Evolutionary conservation across 2,888 invertebrate genomes (phyloP), one percentile per base, ranked within the genome.

Genomic region (Argyresthia goedartella): DNA sequence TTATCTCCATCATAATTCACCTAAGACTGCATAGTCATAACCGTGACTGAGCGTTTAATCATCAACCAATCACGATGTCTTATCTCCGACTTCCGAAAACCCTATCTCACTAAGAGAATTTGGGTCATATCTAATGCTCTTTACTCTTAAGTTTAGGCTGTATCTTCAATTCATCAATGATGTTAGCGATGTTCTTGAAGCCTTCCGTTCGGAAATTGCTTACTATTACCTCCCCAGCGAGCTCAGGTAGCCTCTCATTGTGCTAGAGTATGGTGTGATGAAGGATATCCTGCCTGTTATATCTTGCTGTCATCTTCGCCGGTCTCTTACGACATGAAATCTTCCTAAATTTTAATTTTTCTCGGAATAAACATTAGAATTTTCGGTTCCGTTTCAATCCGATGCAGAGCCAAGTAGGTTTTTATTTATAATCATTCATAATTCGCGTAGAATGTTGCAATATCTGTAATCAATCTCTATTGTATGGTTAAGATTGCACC

Each of bases 181-280:
- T 7, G n/a, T 41, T 41, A 13, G 41, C 13, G 41, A 41, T 41
- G 41, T 41, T 10, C 65, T 69, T 73, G 73, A 75, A 75, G 73
- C 63, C 71, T 56, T 65, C 66, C 65, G 59, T 13, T 59, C 58
- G 73, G 76, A 77, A 71, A 73, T 76, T 71, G 65, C 66, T 54
- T 60, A 67, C 65, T 64, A 65, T 69, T 71, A 71, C 69, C 67
- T 56, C 45, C 50, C 49, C 56, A 53, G 55, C 57, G 54, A 56
- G 57, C 59, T 11, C 11, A 41, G 41, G 41, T 7, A 11, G 41
- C 25, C 25, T 2, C 6, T 25, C 25, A 25, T 25, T 2, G 25
- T 6, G 25, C 25, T 25, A 25, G n/a, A n/a, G n/a, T n/a, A n/a
- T n/a, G n/a, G 25, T 25, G 25, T 25, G 25, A 25, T 25, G 6